phyloP scores from a whole-genome alignment of 2,888 invertebrate species.

The Lapara coniferarum region DNA sequence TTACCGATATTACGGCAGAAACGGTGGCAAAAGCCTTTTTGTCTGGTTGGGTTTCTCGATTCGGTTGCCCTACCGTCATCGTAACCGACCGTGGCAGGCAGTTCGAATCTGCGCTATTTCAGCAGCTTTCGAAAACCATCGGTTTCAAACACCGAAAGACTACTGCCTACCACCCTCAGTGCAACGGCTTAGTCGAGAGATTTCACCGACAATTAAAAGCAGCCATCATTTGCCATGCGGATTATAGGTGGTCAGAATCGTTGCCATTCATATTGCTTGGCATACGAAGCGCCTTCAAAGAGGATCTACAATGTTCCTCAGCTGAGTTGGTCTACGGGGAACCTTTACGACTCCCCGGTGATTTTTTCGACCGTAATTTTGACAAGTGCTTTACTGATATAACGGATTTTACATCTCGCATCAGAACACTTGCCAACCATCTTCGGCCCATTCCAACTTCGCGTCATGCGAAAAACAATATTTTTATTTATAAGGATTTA shows the following conservation, averaged over 20 bases:
- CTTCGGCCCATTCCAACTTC: constrained; percentile 25
- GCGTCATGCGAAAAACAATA: constrained; percentile 26
- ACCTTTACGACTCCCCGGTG: constrained; percentile 24
- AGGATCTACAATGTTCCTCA: too few relatives aligned
- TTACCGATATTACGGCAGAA: constrained; percentile 26
- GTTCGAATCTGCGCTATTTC: constrained; percentile 36
- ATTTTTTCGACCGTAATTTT: constrained; percentile 2
- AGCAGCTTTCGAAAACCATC: neutral
- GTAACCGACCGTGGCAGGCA: constrained; percentile 60
- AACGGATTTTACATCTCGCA: neutral
- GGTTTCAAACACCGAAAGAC: constrained; percentile 27
- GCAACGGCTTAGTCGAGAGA: constrained; percentile 34
- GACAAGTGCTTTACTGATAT: neutral
- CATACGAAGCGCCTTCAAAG: too few relatives aligned
- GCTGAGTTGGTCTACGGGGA: constrained; percentile 30
- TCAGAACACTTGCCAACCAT: constrained; percentile 2
- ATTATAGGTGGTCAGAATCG: constrained; percentile 25
- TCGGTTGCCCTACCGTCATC: constrained; percentile 42
- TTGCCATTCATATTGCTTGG: too few relatives aligned
- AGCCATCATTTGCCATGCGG: constrained; percentile 31
- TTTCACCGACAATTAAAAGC: constrained; percentile 35
- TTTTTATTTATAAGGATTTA: constrained; percentile 28
- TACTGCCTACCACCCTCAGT: constrained; percentile 35
- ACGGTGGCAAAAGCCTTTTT: constrained; percentile 52
- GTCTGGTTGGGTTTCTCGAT: constrained; percentile 39